phyloP scores from a whole-genome alignment of 2,113 vertebrate genomes.

The Microcebus murinus region DNA sequence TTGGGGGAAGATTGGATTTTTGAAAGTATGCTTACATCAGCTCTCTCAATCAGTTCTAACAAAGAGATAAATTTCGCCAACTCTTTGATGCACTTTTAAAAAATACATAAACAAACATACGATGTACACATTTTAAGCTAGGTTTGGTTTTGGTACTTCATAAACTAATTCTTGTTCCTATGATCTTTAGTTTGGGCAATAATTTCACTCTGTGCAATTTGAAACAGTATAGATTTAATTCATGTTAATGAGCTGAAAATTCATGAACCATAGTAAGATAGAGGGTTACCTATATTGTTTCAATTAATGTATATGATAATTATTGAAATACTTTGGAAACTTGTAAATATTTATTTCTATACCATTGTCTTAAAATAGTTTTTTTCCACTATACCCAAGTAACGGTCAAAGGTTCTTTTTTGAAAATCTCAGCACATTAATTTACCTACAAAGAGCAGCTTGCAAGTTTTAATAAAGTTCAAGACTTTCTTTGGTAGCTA shows the following conservation, averaged over 20 bases:
- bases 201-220: conserved; percentile 13
- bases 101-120: background rate
- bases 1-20: conserved; percentile 36
- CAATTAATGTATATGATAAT: background rate
- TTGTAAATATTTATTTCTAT: background rate
- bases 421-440: conserved; percentile 50
- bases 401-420: background rate
- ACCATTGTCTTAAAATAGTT: background rate
- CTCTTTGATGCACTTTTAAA: background rate
- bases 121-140: background rate
- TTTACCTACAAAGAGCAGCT: conserved; percentile 8
- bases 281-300: background rate
- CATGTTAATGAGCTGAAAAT: conserved; percentile 37
- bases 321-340: background rate
- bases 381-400: background rate
- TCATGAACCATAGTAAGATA: background rate
- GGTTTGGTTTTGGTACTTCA: background rate
- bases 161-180: background rate
- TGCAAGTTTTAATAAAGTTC: background rate
- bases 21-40: background rate
- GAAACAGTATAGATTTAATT: background rate
- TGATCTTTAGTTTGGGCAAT: conserved; percentile 1
- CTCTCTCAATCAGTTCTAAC: background rate
- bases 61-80: background rate
- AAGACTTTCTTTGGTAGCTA: background rate